Evolutionary conservation across 2,888 invertebrate genomes (phyloP).

Genomic region (Cheilosia grossa): DNA sequence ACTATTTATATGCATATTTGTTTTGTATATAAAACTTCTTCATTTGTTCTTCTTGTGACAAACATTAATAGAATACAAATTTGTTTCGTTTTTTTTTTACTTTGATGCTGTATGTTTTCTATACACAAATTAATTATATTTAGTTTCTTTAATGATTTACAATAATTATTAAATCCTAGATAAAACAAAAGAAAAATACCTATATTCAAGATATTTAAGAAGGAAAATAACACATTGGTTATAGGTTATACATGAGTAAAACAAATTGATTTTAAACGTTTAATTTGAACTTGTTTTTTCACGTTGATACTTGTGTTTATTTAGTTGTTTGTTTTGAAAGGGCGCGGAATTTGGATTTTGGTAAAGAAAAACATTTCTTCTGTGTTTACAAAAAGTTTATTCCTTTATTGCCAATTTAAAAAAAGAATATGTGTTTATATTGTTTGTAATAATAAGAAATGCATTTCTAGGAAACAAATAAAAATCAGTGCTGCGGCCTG

Average conservation of each 20-base stretch:
- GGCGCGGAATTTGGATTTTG: not conserved
- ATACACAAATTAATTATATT: slow-evolving; percentile 44
- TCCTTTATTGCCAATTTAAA: slow-evolving; percentile 7
- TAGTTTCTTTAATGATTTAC: slow-evolving; percentile 36
- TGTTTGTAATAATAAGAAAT: not conserved
- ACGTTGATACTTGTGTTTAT: slow-evolving; percentile 40
- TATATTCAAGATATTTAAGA: not conserved
- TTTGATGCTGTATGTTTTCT: slow-evolving; percentile 50
- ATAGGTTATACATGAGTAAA: slow-evolving; percentile 18
- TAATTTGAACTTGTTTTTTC: slow-evolving; percentile 64
- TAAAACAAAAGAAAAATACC: slow-evolving; percentile 32
- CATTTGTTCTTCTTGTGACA: slow-evolving; percentile 10
- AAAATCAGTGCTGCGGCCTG: slow-evolving; percentile 9
- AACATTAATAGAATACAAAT: slow-evolving; percentile 14
- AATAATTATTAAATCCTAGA: slow-evolving; percentile 44
- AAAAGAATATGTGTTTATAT: not conserved
- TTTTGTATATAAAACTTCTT: slow-evolving; percentile 49
- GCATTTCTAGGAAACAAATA: not conserved
- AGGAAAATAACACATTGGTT: slow-evolving; percentile 16
- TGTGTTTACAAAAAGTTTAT: slow-evolving; percentile 14
- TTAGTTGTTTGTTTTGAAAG: slow-evolving; percentile 7
- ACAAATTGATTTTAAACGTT: slow-evolving; percentile 43
- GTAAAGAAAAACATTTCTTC: not conserved
- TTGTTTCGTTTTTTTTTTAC: slow-evolving; percentile 12
- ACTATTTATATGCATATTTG: slow-evolving; percentile 32